Conservation (phyloP, 2,888 invertebrate genomes). For the Acanthacorydalis orientalis region DNA sequence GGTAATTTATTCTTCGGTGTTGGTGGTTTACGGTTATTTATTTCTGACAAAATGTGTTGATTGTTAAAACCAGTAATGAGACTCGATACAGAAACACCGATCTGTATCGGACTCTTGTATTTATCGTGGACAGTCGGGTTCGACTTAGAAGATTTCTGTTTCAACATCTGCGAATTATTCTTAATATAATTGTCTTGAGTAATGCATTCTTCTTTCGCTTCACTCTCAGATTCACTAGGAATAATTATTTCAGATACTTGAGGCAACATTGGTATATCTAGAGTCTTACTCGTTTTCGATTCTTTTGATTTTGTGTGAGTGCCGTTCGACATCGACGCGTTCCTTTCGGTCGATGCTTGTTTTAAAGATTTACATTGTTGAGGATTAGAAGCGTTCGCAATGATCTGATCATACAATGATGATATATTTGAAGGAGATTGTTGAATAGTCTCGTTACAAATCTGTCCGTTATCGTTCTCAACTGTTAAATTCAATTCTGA, state of each 20-base stretch:
- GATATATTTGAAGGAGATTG: neutral
- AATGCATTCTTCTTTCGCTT: conserved; percentile 18
- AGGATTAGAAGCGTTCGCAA: neutral
- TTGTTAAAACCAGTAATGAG: conserved; percentile 27
- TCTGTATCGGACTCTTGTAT: conserved; percentile 36
- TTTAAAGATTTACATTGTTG: neutral
- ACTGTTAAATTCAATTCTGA: conserved; percentile 43
- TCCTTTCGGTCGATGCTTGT: neutral
- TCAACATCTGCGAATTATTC: conserved; percentile 24
- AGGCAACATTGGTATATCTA: conserved; percentile 55
- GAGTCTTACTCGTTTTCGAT: conserved; percentile 25
- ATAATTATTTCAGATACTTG: conserved; percentile 59
- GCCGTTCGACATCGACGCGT: neutral
- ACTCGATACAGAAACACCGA: conserved; percentile 43
- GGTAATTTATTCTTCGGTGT: conserved; percentile 1
- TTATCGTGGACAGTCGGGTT: conserved; percentile 16
- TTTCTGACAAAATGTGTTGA: conserved; percentile 34
- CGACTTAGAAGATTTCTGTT: conserved; percentile 5
- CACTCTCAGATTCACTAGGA: conserved; percentile 39
- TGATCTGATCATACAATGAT: conserved; percentile 1
- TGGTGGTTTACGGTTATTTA: conserved; percentile 22
- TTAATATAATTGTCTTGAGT: conserved; percentile 26
- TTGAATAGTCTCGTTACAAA: neutral
- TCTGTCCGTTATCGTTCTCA: neutral
- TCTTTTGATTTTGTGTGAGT: neutral